Conservation (phyloP, 30 jellyfish, hydroid and myxozoan species). For the Hydractinia symbiolongicarpus region DNA sequence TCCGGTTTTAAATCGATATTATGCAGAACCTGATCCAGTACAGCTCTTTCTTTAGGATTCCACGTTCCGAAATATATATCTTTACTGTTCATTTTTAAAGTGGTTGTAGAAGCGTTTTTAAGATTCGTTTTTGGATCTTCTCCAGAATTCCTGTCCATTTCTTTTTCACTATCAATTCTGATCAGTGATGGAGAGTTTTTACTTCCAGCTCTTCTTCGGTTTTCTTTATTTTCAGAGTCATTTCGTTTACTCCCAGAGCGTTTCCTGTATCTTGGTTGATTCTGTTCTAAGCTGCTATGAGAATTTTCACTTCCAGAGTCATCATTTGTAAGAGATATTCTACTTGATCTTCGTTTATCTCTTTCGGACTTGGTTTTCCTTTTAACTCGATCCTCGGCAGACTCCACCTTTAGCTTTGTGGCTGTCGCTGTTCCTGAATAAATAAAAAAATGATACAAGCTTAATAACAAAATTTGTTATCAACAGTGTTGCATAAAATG, state of each 20-base stretch:
- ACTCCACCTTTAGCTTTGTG: constrained; percentile 7
- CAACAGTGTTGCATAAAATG: too few relatives aligned
- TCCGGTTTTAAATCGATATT: constrained; percentile 8
- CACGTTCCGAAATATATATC: constrained; percentile 40
- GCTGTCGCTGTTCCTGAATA: background rate
- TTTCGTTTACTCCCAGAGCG: constrained; percentile 27
- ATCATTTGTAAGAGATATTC: constrained; percentile 12
- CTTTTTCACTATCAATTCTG: constrained; percentile 20
- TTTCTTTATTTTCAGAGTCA: constrained; percentile 20
- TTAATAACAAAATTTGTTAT: background rate
- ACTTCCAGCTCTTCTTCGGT: constrained; percentile 28
- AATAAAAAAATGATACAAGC: background rate
- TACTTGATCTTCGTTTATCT: constrained; percentile 41
- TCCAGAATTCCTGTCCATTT: background rate
- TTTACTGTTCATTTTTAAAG: constrained; percentile 37
- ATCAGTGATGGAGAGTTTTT: background rate
- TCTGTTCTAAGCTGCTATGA: constrained; percentile 29
- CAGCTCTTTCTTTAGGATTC: constrained; percentile 47
- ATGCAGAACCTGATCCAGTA: constrained; percentile 30
- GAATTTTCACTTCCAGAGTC: constrained; percentile 38
- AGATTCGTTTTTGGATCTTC: background rate
- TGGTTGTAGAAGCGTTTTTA: constrained; percentile 22
- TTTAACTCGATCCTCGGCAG: background rate
- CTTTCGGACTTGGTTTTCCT: constrained; percentile 43
- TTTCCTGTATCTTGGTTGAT: constrained; percentile 28